Percentiles rank a stretch among this genome's conserved stretches.
These are phyloP conservation scores for Chrysomela aeneicollis DNA, from an alignment of 2,888 invertebrate species.

Conservation along the genomic window DNA sequence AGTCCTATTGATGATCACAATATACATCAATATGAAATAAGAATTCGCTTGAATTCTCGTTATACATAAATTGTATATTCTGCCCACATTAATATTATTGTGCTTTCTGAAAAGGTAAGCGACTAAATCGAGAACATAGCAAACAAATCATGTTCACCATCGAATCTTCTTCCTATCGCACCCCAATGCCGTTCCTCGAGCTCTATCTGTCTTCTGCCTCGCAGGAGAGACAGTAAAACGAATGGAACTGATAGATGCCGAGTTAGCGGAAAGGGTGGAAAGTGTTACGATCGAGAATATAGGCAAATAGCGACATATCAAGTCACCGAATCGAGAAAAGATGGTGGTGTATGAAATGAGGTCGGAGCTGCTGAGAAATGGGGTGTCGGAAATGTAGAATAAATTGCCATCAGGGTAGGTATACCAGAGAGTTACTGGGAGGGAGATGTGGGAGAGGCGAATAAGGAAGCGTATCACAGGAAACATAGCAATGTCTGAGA, in stretches of 20 bases:
- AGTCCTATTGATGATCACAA: no score
- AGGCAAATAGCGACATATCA: constrained; percentile 39
- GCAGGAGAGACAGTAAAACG: constrained; percentile 17
- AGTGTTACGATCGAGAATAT: constrained; percentile 36
- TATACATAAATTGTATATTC: no score
- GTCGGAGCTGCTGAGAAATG: constrained; percentile 42
- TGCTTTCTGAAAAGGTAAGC: no score
- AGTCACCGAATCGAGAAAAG: constrained; percentile 35
- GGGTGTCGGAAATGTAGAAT: constrained; percentile 49
- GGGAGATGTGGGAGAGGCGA: constrained; percentile 30
- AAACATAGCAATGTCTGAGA: no score
- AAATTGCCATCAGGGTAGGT: no score
- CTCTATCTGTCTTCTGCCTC: neutral
- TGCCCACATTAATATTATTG: no score
- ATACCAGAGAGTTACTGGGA: constrained; percentile 23
- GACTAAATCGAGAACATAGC: no score
- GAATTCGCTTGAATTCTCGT: no score
- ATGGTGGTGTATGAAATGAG: constrained; percentile 37
- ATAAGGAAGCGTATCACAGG: no score
- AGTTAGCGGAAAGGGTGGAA: constrained; percentile 41
- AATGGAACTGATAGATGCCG: constrained; percentile 29
- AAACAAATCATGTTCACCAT: neutral
- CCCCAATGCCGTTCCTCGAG: neutral
- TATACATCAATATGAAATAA: no score
- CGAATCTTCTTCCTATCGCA: neutral